A percentile compares a stretch with the other conserved stretches of the same genome.
phyloP scores from a whole-genome alignment of 2,888 invertebrate genomes.

The Microchrysa polita region DNA sequence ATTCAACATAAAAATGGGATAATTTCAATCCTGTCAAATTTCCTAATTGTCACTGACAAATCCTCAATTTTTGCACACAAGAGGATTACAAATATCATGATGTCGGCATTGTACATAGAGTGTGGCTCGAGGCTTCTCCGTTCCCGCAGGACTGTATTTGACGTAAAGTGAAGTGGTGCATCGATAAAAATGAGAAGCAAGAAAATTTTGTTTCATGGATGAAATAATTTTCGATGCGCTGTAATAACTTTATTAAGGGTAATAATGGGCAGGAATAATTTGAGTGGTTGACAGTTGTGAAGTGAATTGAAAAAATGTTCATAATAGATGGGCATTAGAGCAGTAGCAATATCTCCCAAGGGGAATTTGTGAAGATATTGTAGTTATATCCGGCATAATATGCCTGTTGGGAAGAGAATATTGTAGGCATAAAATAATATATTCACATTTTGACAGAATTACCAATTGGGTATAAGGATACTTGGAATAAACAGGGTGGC shows the following conservation, averaged over 20 bases:
- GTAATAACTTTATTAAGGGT: slow-evolving; percentile 19
- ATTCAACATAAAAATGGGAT: slow-evolving; percentile 31
- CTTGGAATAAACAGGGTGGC: too few relatives aligned
- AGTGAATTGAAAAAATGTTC: background rate
- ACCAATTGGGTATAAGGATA: too few relatives aligned
- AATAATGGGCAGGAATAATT: slow-evolving; percentile 28
- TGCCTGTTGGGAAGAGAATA: too few relatives aligned
- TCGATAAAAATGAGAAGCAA: background rate
- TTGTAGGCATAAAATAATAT: too few relatives aligned
- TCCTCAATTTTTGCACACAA: slow-evolving; percentile 17
- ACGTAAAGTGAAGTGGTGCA: slow-evolving; percentile 4
- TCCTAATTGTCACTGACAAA: slow-evolving; percentile 41
- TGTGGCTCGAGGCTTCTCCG: background rate
- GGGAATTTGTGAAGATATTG: too few relatives aligned
- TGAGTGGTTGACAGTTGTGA: slow-evolving; percentile 16
- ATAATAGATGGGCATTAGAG: too few relatives aligned
- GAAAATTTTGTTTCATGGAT: background rate
- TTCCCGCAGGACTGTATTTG: slow-evolving; percentile 9
- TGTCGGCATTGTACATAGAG: background rate
- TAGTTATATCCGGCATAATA: too few relatives aligned
- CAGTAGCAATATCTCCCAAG: too few relatives aligned
- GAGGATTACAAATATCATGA: slow-evolving; percentile 37
- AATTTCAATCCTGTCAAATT: slow-evolving; percentile 37
- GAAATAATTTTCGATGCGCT: background rate
- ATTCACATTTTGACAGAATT: too few relatives aligned